Evolutionary conservation across 2,797 vertebrate species (phyloP), one percentile per base, ranked within the genome.

Genomic region (Clarias platycephalus): DNA sequence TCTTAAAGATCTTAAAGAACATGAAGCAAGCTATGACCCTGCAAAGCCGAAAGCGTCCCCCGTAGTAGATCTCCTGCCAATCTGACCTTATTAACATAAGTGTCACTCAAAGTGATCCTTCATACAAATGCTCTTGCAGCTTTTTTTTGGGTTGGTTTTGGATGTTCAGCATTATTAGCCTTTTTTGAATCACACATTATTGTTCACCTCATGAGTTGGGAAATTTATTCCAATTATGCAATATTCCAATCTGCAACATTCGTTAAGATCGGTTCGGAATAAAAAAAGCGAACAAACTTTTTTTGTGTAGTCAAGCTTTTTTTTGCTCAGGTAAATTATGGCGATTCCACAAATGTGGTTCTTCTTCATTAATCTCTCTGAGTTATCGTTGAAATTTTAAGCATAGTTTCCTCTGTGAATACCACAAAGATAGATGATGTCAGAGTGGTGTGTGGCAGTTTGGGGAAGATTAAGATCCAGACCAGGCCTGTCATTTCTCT

Each of bases 371-470:
- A 66, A 26, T 70, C 80, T 72, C 20, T 55, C 49, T 68, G 49
- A 64, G 71, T 80, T 84, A 55, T 64, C n/a, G 63, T 71, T 86
- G 68, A 82, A 81, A 80, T 83, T 84, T 82, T n/a, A 66, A 84
- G 9, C 77, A 79, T 80, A 66, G 13, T 67, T 78, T 44, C 28
- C 31, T 83, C 64, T 83, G 58, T 74, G 66, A 89, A 89, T 87
- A 66, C 86, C 80, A 34, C 85, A 83, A 82, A 86, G 74, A 84
- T 82, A 64, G 62, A 53, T 67, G 62, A 87, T 89, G 87, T 89
- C 67, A 89, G 55, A 37, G 89, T 74, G 58, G 80, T 15, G 82
- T 86, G 90, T 89, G 83, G 88, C 88, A 44, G 90, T 90, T 91
- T 90, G 26, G 2, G 87, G 90, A 88, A 55, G 78, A 86, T 72